phyloP scores from a whole-genome alignment of 2,113 vertebrate species.

The Lophotis ruficrista region DNA sequence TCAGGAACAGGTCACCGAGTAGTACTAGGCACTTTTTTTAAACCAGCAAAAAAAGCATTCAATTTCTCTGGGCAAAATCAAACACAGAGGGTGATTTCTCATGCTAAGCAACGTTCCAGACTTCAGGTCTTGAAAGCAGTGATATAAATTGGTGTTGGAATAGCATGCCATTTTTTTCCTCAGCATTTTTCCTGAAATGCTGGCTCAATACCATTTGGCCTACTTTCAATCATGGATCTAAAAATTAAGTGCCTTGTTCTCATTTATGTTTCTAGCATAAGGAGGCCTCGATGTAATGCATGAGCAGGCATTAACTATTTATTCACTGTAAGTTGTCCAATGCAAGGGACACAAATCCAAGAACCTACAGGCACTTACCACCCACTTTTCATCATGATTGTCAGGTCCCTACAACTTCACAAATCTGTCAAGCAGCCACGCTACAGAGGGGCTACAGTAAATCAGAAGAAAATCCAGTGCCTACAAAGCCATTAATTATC shows the following conservation, averaged over 20 bases:
- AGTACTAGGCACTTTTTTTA: not conserved
- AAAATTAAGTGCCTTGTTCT: constrained; percentile 65
- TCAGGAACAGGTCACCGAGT: not conserved
- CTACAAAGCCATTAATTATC: not conserved
- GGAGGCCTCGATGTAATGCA: not conserved
- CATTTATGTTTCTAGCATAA: constrained; percentile 29
- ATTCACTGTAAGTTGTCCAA: not conserved
- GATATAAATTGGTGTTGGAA: constrained; percentile 44
- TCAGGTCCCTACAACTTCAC: not conserved
- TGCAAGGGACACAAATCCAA: not conserved
- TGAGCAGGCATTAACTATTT: constrained; percentile 49
- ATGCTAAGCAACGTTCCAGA: not conserved
- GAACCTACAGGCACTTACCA: not conserved
- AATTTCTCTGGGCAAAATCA: constrained; percentile 49
- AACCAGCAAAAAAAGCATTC: not conserved
- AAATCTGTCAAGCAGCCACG: not conserved
- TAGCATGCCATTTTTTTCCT: constrained; percentile 10
- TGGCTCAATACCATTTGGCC: constrained; percentile 45
- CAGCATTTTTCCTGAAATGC: constrained; percentile 56
- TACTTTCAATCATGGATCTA: constrained; percentile 49
- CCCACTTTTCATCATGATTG: not conserved
- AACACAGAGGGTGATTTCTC: constrained; percentile 49
- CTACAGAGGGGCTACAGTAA: not conserved
- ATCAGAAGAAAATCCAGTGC: not conserved
- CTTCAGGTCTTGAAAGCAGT: not conserved